Conservation (phyloP, 2,888 invertebrate species). For the Alentia gelatinosa region DNA sequence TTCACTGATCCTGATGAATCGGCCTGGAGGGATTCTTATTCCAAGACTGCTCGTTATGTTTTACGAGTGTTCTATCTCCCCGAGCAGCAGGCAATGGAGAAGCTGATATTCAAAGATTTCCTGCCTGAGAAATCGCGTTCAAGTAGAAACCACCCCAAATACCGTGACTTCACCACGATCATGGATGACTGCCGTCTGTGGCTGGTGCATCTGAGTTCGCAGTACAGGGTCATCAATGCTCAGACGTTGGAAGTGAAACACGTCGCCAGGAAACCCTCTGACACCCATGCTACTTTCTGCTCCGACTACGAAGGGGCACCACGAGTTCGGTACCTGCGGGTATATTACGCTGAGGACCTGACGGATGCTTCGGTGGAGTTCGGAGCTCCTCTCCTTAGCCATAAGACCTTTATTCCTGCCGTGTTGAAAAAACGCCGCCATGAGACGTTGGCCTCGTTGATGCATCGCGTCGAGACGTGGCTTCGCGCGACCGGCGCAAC, state of each 20-base stretch:
- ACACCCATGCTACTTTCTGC: conserved; percentile 6
- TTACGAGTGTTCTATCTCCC: conserved; percentile 33
- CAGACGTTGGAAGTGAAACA: conserved; percentile 46
- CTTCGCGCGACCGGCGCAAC: conserved; percentile 49
- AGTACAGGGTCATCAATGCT: conserved; percentile 23
- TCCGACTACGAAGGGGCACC: conserved; percentile 42
- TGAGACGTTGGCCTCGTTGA: conserved; percentile 46
- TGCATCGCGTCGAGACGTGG: conserved; percentile 53
- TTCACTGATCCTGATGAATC: conserved; percentile 30
- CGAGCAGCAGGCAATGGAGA: background rate
- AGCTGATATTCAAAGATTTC: conserved; percentile 34
- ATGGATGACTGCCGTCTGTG: conserved; percentile 56
- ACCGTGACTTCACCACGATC: conserved; percentile 30
- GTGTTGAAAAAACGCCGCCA: background rate
- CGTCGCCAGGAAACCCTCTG: background rate
- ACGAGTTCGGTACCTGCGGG: conserved; percentile 7
- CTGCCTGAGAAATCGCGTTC: background rate
- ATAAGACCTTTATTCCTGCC: conserved; percentile 53
- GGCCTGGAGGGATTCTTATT: conserved; percentile 44
- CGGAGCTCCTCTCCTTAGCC: conserved; percentile 47
- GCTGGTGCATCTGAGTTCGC: conserved; percentile 22
- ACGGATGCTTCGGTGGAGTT: background rate
- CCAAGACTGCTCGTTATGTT: background rate
- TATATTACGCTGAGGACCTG: conserved; percentile 11
- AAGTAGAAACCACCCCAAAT: conserved; percentile 28